Conservation (phyloP, 2,888 invertebrate genomes). For the Stenodema calcarata region DNA sequence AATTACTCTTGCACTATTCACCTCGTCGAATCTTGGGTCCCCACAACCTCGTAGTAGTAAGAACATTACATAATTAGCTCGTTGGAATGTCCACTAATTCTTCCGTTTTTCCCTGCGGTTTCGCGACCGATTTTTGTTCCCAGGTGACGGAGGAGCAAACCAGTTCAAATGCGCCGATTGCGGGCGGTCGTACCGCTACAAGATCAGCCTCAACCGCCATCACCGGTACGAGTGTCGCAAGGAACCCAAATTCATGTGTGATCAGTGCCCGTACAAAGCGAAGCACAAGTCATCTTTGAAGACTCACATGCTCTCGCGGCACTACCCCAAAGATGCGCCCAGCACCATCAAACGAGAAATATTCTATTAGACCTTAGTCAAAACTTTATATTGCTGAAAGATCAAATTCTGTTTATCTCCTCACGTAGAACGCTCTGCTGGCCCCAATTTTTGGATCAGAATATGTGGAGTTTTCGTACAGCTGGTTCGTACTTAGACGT, state of each 20-base stretch:
- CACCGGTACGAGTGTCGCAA: slow-evolving; percentile 41
- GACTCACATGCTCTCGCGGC: slow-evolving; percentile 36
- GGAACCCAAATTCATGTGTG: slow-evolving; percentile 42
- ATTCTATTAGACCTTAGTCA: background rate
- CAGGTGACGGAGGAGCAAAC: background rate
- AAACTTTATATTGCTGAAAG: too few relatives aligned
- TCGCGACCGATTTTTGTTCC: background rate
- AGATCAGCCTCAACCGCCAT: slow-evolving; percentile 66
- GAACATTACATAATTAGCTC: background rate
- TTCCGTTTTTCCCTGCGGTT: background rate
- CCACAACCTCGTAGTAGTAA: too few relatives aligned
- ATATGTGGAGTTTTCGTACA: too few relatives aligned
- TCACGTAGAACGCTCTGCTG: too few relatives aligned
- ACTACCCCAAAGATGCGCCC: background rate
- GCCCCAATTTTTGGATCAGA: too few relatives aligned
- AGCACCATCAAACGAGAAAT: background rate
- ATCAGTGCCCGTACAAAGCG: slow-evolving; percentile 46
- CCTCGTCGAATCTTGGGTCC: too few relatives aligned
- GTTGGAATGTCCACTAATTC: background rate
- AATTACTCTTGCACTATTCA: too few relatives aligned
- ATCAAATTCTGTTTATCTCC: too few relatives aligned
- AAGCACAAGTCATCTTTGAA: slow-evolving; percentile 44
- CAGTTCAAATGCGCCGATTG: slow-evolving; percentile 53
- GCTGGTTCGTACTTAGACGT: too few relatives aligned
- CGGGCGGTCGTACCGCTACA: slow-evolving; percentile 59